Evolutionary conservation across 2,113 vertebrate species (phyloP).

Genomic region (Malurus melanocephalus): DNA sequence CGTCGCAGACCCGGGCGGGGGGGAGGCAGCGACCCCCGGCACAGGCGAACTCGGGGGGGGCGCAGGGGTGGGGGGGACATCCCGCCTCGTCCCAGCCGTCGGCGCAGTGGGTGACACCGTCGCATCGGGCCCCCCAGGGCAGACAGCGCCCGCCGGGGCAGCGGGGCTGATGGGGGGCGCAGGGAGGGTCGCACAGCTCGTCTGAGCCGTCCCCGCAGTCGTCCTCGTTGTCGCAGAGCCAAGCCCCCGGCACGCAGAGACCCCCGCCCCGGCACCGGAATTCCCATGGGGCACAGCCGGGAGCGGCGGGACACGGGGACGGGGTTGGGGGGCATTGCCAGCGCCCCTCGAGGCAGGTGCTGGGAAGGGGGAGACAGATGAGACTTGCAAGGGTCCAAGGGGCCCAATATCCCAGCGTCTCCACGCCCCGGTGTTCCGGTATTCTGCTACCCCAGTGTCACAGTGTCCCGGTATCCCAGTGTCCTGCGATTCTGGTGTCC

Average conservation of each 20-base stretch:
- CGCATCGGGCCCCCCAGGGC: constrained; percentile 74
- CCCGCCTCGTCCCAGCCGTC: constrained; percentile 83
- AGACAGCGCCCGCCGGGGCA: constrained; percentile 80
- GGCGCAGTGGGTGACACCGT: constrained; percentile 79
- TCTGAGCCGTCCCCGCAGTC: constrained; percentile 89
- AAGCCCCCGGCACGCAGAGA: constrained; percentile 80
- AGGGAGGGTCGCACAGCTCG: constrained; percentile 78
- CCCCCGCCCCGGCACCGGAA: constrained; percentile 69
- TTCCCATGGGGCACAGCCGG: constrained; percentile 72
- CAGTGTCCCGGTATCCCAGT: background rate
- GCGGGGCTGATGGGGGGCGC: constrained; percentile 69
- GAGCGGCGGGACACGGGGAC: background rate
- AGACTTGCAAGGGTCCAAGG: accelerated
- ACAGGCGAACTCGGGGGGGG: constrained; percentile 75
- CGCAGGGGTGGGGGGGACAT: constrained; percentile 71
- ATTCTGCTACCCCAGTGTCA: background rate
- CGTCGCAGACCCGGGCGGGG: constrained; percentile 76
- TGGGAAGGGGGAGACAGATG: background rate
- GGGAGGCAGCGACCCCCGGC: constrained; percentile 76
- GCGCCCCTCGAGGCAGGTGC: constrained; percentile 75
- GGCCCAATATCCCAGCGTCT: accelerated
- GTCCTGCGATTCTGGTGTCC: background rate
- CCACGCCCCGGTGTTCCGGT: background rate
- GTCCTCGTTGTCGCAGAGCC: constrained; percentile 90
- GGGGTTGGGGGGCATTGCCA: constrained; percentile 74